Evolutionary conservation across 1,140 invertebrate species (phyloP), one percentile per base, ranked within the genome.

Genomic region (Zaprionus inermis): DNA sequence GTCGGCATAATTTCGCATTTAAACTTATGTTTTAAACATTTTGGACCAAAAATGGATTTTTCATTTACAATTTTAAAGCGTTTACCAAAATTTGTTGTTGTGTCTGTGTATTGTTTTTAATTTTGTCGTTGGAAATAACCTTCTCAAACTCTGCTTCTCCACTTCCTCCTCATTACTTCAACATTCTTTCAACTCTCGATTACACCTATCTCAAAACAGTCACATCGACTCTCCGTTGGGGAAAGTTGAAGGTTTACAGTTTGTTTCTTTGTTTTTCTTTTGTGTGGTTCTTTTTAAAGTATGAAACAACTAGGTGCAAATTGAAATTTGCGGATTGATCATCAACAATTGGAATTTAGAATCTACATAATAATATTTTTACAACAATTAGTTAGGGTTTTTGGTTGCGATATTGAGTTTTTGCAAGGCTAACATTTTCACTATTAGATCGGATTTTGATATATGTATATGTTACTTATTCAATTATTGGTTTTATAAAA

Each of bases 281-380:
- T 73, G 60, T 9, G 61, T 66, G 54, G 61, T 64, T 58, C 32
- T 72, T 79, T 66, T 77, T 76, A 32, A 63, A 51, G 51, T 61
- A 34, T 55, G 64, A 74, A 74, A 72, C 52, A 72, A 57, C 28
- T 59, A 30, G 54, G 51, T 57, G 70, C 70, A 67, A 82, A 82
- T 84, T 84, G 51, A 52, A 72, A 76, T 86, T 83, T 79, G 70
- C 80, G 73, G 84, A 75, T 67, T 86, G 80, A 89, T 86, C 73
- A 83, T 86, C 84, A 89, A 83, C 84, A 83, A 89, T 89, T 86
- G 80, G 65, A 89, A 83, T 86, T 86, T 89, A 73, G 69, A 89
- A 63, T 59, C 72, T 88, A 82, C 56, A 64, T 71, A 69, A 85
- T 69, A 77, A 68, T 78, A 76, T 61, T 82, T 79, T 80, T 86